Percentiles rank a stretch among this genome's conserved stretches.
Conservation (phyloP, 2,888 invertebrate genomes). For the Cordylochernes scorpioides region DNA sequence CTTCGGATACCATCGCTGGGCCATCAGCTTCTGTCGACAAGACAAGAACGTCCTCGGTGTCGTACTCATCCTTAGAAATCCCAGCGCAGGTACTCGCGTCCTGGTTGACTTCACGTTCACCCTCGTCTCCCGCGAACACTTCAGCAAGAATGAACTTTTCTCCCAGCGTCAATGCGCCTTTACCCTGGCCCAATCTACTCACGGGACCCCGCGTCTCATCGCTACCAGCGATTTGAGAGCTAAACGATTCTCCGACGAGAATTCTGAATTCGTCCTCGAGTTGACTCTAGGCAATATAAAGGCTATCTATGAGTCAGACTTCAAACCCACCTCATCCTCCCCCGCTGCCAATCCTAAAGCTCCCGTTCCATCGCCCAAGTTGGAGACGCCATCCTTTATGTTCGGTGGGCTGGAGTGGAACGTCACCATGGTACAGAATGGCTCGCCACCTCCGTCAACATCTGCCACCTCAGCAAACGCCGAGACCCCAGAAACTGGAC, state of each 20-base stretch:
- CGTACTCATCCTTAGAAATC: slow-evolving; percentile 46
- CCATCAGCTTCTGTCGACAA: slow-evolving; percentile 44
- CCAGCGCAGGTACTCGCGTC: slow-evolving; percentile 37
- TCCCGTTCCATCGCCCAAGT: slow-evolving; percentile 15
- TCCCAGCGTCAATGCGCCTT: slow-evolving; percentile 32
- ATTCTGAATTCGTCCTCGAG: slow-evolving; percentile 52
- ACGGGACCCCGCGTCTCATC: slow-evolving; percentile 43
- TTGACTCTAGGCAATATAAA: slow-evolving; percentile 44
- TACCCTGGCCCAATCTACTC: slow-evolving; percentile 39
- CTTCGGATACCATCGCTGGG: slow-evolving; percentile 55
- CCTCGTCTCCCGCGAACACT: slow-evolving; percentile 48
- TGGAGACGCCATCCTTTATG: slow-evolving; percentile 40
- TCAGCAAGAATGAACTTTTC: slow-evolving; percentile 50
- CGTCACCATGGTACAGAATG: slow-evolving; percentile 23
- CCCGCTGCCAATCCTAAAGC: slow-evolving; percentile 9
- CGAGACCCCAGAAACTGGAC: slow-evolving; percentile 7
- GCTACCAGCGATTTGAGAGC: slow-evolving; percentile 39
- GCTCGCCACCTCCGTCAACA: slow-evolving; percentile 1
- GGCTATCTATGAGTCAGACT: slow-evolving; percentile 43
- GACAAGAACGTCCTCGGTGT: slow-evolving; percentile 51
- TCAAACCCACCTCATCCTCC: slow-evolving; percentile 20
- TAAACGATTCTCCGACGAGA: slow-evolving; percentile 45
- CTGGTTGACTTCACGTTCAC: slow-evolving; percentile 55
- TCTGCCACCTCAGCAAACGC: slow-evolving; percentile 2
- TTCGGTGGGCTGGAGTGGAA: slow-evolving; percentile 63